phyloP scores from a whole-genome alignment of 2,888 invertebrate genomes.

The Papilio protenor region DNA sequence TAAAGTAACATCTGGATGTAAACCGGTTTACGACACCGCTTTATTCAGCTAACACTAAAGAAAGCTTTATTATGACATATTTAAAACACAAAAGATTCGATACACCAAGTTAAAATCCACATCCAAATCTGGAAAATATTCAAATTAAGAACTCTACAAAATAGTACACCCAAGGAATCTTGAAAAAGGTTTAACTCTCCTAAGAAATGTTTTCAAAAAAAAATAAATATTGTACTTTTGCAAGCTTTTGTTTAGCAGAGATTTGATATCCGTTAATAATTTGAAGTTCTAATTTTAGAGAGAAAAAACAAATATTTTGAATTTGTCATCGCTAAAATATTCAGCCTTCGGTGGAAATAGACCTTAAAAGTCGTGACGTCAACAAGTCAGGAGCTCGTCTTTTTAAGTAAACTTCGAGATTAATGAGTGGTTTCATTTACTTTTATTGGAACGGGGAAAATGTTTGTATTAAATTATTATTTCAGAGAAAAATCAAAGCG shows the following conservation, averaged over 20 bases:
- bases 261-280: background rate
- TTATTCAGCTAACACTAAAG: constrained; percentile 25
- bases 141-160: background rate
- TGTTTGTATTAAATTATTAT: constrained; percentile 10
- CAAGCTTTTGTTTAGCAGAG: no score
- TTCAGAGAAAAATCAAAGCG: constrained; percentile 1
- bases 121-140: background rate
- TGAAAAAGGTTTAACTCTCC: background rate
- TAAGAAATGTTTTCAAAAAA: background rate
- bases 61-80: constrained; percentile 17
- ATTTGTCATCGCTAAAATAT: background rate
- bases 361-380: background rate
- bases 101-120: background rate
- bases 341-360: background rate
- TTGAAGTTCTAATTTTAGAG: background rate
- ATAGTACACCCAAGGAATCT: background rate
- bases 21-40: constrained; percentile 37
- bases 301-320: background rate
- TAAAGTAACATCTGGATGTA: constrained; percentile 41
- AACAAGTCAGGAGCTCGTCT: constrained; percentile 15
- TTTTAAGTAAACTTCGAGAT: constrained; percentile 17
- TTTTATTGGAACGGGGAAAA: constrained; percentile 18
- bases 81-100: background rate
- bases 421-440: constrained; percentile 21
- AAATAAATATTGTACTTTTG: background rate